These are phyloP conservation scores for Brachyistius frenatus DNA, from an alignment of 2,113 vertebrate genomes.

Conservation along the genomic window DNA sequence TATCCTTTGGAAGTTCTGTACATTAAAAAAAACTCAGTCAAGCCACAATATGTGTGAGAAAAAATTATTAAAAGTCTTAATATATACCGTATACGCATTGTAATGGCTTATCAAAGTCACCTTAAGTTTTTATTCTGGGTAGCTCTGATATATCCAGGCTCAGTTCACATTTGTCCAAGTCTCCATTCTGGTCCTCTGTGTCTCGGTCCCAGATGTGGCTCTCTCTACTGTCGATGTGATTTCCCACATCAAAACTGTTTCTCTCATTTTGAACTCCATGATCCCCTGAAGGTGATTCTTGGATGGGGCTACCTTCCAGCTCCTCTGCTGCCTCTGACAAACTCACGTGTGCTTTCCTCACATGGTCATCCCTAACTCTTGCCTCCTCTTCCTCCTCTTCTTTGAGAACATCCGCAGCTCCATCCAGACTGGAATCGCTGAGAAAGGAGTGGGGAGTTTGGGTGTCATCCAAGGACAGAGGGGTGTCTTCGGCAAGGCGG, in stretches of 20 bases:
- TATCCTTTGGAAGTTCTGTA: conserved; percentile 60
- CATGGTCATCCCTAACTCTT: conserved; percentile 26
- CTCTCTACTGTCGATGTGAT: conserved; percentile 36
- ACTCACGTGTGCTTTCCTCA: conserved; percentile 28
- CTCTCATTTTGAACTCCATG: conserved; percentile 34
- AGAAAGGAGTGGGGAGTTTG: conserved; percentile 77
- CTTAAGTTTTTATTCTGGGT: conserved; percentile 71
- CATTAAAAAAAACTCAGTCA: conserved; percentile 34
- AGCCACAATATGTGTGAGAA: conserved; percentile 4
- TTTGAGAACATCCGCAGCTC: conserved; percentile 61
- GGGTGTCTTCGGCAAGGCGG: conserved; percentile 39
- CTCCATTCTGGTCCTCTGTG: conserved; percentile 48
- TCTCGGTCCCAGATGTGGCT: conserved; percentile 52
- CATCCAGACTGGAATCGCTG: conserved; percentile 83
- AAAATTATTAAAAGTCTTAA: conserved; percentile 33
- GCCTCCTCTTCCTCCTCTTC: conserved; percentile 69
- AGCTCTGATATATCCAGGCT: conserved; percentile 67
- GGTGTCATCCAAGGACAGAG: conserved; percentile 65
- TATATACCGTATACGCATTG: conserved; percentile 53
- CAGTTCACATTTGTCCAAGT: conserved; percentile 71
- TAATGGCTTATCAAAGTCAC: conserved; percentile 30
- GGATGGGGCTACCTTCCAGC: conserved; percentile 4
- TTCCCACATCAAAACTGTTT: conserved; percentile 41
- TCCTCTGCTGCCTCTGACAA: conserved; percentile 24
- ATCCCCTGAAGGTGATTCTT: conserved; percentile 36